Conservation (phyloP, 1,140 invertebrate genomes). For the Luehdorfia chinensis region DNA sequence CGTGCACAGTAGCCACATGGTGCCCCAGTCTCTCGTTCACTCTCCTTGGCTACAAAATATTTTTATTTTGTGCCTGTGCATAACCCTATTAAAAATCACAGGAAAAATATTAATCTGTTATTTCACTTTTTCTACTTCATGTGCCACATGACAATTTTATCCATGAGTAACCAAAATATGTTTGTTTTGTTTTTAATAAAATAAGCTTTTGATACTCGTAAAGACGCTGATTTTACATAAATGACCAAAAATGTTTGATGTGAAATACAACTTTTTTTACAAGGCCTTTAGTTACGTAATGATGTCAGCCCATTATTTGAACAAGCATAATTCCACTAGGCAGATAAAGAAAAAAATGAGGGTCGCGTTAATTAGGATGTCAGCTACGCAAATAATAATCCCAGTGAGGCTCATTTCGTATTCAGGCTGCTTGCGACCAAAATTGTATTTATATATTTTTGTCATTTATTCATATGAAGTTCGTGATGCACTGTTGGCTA, state of each 20-base stretch:
- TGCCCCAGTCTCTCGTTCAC: too few relatives aligned
- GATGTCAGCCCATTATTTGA: slow-evolving; percentile 39
- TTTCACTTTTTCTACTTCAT: too few relatives aligned
- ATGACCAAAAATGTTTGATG: slow-evolving; percentile 8
- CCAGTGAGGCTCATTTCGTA: slow-evolving; percentile 54
- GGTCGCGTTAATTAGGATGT: slow-evolving; percentile 65
- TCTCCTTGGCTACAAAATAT: too few relatives aligned
- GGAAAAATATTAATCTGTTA: too few relatives aligned
- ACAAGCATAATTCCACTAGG: slow-evolving; percentile 37
- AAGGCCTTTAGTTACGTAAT: slow-evolving; percentile 28
- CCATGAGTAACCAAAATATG: too few relatives aligned
- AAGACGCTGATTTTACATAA: neutral
- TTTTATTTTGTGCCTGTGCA: too few relatives aligned
- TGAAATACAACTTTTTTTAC: slow-evolving; percentile 27
- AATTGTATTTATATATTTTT: slow-evolving; percentile 39
- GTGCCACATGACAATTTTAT: too few relatives aligned
- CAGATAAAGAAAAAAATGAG: slow-evolving; percentile 48
- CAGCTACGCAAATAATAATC: slow-evolving; percentile 65
- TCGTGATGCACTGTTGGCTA: neutral
- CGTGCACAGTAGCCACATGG: too few relatives aligned
- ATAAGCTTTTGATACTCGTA: too few relatives aligned
- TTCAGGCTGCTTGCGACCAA: slow-evolving; percentile 46
- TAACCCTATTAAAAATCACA: too few relatives aligned
- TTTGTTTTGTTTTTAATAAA: too few relatives aligned
- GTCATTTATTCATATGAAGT: neutral